Evolutionary conservation across 1,140 invertebrate genomes (phyloP), one percentile per base, ranked within the genome.

Genomic region (Rhagoletis zephyria): DNA sequence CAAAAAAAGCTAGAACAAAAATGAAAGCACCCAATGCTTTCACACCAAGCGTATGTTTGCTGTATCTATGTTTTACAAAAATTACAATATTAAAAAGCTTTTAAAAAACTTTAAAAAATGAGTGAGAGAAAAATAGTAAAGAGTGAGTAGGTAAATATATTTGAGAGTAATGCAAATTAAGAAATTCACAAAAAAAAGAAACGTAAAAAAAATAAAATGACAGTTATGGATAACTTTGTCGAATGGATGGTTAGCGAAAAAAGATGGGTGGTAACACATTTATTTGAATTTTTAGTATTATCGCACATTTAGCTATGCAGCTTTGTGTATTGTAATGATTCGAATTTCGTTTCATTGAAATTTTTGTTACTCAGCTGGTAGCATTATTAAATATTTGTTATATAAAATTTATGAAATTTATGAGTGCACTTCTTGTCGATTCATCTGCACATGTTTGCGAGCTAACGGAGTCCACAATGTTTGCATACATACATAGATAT

Each of bases 231-330:
- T 16, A 5, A 45, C 6, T 67, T 81, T 81, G 45, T 81, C 16
- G 74, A 74, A 42, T 74, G 51, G 48, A 42, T 74, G 51, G 48
- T 81, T 81, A 81, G 74, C 74, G 74, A 81, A 48, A 81, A 48
- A 81, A 30, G 30, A 56, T 81, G 48, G 51, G 74, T 81, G 51
- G 74, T 81, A 81, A 81, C 48, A 81, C 48, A 81, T 81, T 81
- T 81, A 81, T 81, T 81, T 51, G 16, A 56, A 30, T 81, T 77
- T 67, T 81, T 81, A 81, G 74, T 81, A 59, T 81, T 81, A 48
- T 81, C 10, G 74, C 56, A 81, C 74, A 81, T 81, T 30, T 48
- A 81, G 74, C 74, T 81, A 81, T 81, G 74, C 74, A 81, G 48
- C 56, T 56, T 81, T 56, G 45, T 81, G n/a, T 81, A 51, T 30